Conservation (phyloP, 2,888 invertebrate genomes). For the Zygothrica quintamaculata region DNA sequence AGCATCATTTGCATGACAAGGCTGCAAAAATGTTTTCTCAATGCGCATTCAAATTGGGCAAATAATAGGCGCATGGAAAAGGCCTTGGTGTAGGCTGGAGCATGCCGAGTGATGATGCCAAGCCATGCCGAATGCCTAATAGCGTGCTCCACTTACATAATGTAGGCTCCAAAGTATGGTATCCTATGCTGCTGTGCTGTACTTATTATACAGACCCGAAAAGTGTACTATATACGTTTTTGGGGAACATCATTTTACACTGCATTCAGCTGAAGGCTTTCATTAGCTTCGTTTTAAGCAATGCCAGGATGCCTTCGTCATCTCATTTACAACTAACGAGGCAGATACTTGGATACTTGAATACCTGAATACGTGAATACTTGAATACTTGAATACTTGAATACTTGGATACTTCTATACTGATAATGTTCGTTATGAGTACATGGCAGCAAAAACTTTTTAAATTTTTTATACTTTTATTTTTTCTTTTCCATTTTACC, state of each 20-base stretch:
- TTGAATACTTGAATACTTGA: no score
- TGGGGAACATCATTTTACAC: slow-evolving; percentile 50
- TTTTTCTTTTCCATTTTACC: slow-evolving; percentile 6
- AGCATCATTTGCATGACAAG: slow-evolving; percentile 69
- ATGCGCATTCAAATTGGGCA: slow-evolving; percentile 66
- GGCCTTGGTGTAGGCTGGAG: slow-evolving; percentile 11
- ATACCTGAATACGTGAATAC: no score
- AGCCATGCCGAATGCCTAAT: slow-evolving; percentile 35
- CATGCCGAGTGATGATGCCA: slow-evolving; percentile 2
- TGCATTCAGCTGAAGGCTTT: slow-evolving; percentile 46
- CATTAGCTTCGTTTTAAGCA: slow-evolving; percentile 65
- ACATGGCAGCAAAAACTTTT: slow-evolving; percentile 57
- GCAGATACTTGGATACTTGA: slow-evolving; percentile 33
- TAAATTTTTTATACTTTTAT: no score
- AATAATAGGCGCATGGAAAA: slow-evolving; percentile 47
- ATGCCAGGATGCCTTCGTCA: slow-evolving; percentile 25
- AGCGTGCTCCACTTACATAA: slow-evolving; percentile 57
- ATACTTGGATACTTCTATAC: no score
- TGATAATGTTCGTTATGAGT: slow-evolving; percentile 40
- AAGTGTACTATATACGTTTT: slow-evolving; percentile 23
- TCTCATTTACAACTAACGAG: slow-evolving; percentile 63
- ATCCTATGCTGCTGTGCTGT: no score
- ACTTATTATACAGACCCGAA: slow-evolving; percentile 51
- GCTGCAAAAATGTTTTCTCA: slow-evolving; percentile 58
- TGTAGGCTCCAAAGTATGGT: slow-evolving; percentile 29